Conservation (phyloP, 2,888 invertebrate genomes). For the Chrysolina oricalcia region DNA sequence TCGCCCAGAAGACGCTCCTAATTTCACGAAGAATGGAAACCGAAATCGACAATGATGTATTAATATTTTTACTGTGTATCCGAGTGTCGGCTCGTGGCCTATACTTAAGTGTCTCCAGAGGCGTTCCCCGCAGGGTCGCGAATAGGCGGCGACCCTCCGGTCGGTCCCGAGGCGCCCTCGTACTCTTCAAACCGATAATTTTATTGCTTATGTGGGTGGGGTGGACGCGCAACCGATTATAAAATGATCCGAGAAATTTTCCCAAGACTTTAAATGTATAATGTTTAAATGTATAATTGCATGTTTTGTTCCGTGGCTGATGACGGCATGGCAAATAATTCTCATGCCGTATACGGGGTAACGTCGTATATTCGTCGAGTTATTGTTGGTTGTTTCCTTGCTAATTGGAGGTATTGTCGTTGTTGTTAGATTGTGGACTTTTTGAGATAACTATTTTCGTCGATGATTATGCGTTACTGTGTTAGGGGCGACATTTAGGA, state of each 20-base stretch:
- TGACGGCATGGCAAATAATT: conserved; percentile 52
- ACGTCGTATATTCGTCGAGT: conserved; percentile 36
- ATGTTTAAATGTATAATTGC: conserved; percentile 52
- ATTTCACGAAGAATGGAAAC: conserved; percentile 50
- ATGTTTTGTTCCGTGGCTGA: conserved; percentile 55
- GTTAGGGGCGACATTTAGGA: no score
- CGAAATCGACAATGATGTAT: conserved; percentile 56
- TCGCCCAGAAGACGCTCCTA: conserved; percentile 31
- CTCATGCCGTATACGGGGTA: conserved; percentile 16
- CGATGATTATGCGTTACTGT: no score
- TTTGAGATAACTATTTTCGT: no score
- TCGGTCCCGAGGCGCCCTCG: conserved; percentile 68
- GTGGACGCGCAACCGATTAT: conserved; percentile 62
- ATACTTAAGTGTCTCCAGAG: conserved; percentile 70
- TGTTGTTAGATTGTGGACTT: no score
- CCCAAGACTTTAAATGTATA: conserved; percentile 64
- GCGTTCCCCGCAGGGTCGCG: conserved; percentile 68
- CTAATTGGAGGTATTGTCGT: no score
- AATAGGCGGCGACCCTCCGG: conserved; percentile 67
- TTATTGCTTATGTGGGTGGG: conserved; percentile 69
- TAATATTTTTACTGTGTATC: conserved; percentile 51
- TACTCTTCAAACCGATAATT: conserved; percentile 67
- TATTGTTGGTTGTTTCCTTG: neutral
- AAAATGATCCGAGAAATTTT: conserved; percentile 62
- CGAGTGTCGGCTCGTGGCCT: conserved; percentile 63